Conservation (phyloP, 2,797 vertebrate genomes). For the Acanthurus tractus region DNA sequence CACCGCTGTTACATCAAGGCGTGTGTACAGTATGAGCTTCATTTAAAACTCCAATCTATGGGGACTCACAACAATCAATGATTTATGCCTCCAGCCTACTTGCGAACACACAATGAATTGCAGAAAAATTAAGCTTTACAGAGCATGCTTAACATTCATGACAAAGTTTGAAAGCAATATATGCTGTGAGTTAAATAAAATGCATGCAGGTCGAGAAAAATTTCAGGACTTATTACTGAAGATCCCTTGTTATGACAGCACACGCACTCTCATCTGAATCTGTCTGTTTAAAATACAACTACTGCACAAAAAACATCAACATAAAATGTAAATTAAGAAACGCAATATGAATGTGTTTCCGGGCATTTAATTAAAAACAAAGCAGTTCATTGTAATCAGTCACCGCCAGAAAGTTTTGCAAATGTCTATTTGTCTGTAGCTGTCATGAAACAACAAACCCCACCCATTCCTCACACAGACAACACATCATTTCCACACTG, state of each 20-base stretch:
- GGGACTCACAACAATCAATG: conserved; percentile 28
- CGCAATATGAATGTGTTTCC: neutral
- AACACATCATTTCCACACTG: neutral
- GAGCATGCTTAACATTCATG: neutral
- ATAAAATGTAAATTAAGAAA: neutral
- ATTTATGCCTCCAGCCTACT: conserved; percentile 38
- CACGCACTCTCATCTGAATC: neutral
- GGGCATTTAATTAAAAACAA: neutral
- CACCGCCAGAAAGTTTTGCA: neutral
- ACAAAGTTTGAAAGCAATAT: conserved; percentile 4
- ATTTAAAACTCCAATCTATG: conserved; percentile 49
- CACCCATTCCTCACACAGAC: conserved; percentile 9
- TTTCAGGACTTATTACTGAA: neutral
- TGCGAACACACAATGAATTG: conserved; percentile 26
- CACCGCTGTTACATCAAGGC: conserved; percentile 17
- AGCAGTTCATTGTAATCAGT: neutral
- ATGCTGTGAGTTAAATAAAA: neutral
- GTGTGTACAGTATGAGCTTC: conserved; percentile 28
- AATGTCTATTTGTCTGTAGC: neutral
- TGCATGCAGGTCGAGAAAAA: neutral
- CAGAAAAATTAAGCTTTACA: neutral
- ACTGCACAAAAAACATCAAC: neutral
- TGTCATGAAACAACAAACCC: conserved; percentile 7
- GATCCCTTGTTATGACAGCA: neutral
- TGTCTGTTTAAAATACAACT: neutral